A percentile compares a stretch with the other conserved stretches of the same genome.
Evolutionary conservation across 2,797 vertebrate genomes (phyloP).

Genomic region (Anguilla marmorata): DNA sequence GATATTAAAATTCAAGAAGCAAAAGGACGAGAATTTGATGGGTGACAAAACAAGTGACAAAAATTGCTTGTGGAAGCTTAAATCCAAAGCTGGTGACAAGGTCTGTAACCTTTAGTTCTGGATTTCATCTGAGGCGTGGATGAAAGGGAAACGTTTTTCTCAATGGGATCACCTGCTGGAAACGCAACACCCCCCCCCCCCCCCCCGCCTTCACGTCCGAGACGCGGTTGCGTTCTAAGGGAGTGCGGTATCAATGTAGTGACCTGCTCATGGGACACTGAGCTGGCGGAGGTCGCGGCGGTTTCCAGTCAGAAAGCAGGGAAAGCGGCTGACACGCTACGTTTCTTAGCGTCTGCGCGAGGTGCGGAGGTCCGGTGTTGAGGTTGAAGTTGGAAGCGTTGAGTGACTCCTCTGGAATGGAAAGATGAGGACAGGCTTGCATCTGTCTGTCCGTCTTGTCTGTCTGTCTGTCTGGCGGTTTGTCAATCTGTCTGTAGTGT

Average conservation of each 20-base stretch:
- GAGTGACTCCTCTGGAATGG: not conserved
- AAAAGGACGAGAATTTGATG: not conserved
- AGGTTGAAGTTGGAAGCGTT: not conserved
- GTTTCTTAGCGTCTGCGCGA: not conserved
- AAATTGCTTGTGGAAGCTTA: not conserved
- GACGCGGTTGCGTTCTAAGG: not conserved
- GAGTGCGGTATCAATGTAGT: not conserved
- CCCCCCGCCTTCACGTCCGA: not conserved
- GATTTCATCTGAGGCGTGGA: not conserved
- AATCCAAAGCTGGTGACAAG: not conserved
- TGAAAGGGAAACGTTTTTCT: not conserved
- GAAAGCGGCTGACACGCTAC: not conserved
- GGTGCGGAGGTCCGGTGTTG: not conserved
- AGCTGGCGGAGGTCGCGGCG: not conserved
- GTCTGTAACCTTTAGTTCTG: not conserved
- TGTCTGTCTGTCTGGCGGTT: no score
- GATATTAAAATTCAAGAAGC: not conserved
- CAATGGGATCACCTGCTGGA: not conserved
- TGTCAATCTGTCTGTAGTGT: not conserved
- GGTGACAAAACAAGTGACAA: not conserved
- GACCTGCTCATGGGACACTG: not conserved
- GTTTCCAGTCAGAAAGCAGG: not conserved
- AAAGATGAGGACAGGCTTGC: not conserved
- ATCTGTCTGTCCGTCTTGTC: conserved; percentile 20
- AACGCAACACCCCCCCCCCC: not conserved